Evolutionary conservation across 2,888 invertebrate species (phyloP).

Genomic region (Acrobasis consociella): DNA sequence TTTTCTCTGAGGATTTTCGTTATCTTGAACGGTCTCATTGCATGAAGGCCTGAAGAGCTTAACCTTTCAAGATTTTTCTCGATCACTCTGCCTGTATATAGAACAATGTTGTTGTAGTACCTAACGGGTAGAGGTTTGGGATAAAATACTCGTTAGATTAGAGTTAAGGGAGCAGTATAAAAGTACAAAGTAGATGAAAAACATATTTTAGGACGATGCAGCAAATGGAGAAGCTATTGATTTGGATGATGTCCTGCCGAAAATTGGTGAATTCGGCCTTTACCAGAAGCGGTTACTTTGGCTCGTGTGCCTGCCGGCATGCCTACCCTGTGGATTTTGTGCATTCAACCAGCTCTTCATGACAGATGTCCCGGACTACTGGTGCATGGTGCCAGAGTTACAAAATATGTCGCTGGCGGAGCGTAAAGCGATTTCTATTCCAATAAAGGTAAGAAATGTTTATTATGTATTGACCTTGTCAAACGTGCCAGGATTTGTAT

Average conservation of each 20-base stretch:
- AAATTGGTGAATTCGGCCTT: constrained; percentile 94
- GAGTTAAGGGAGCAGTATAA: no score
- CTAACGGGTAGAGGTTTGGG: no score
- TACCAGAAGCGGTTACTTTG: constrained; percentile 94
- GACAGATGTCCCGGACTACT: constrained; percentile 93
- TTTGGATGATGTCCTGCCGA: constrained; percentile 91
- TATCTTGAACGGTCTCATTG: no score
- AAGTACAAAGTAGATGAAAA: constrained; percentile 3
- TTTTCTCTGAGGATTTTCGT: no score
- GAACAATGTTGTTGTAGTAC: no score
- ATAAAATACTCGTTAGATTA: no score
- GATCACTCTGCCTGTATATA: no score
- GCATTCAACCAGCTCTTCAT: constrained; percentile 97
- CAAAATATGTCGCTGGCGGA: constrained; percentile 81
- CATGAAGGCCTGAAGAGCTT: no score
- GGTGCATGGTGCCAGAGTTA: constrained; percentile 90
- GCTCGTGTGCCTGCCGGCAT: constrained; percentile 94
- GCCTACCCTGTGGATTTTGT: constrained; percentile 95
- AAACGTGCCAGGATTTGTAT: no score
- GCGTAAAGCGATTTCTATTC: constrained; percentile 86
- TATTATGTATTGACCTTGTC: no score
- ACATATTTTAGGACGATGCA: constrained; percentile 62
- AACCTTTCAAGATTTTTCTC: no score
- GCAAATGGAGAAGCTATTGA: constrained; percentile 82
- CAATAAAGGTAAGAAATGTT: constrained; percentile 70